Base-by-base conservation (phyloP, 2,113 vertebrate genomes). In the Axis porcinus region DNA sequence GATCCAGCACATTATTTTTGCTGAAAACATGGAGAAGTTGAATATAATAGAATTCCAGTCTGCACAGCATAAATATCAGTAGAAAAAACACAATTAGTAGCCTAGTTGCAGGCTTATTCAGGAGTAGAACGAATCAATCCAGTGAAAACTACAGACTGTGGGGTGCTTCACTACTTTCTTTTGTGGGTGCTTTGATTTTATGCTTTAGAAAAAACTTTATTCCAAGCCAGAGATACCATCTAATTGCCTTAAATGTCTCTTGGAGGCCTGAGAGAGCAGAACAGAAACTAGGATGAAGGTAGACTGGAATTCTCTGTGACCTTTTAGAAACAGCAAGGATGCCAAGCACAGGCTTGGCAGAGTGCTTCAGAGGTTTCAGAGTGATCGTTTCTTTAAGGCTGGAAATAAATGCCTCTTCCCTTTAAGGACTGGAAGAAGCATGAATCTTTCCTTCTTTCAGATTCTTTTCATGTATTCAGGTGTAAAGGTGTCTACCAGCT, bases 11-110 rank as follows among this genome's bases (percentile, higher is more conserved):
- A 91, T 64, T 86, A 70, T 40, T 52, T 40, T 33, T 95, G n/a
- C 5, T 97, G 52, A 94, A 95, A 92, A 60, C 55, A 88, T 70
- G 50, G 13, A 94, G 12, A 30, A 62, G 19, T 76, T 97, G 62
- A 81, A 91, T 84, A 23, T 70, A 74, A 70, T 47, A 10, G 92
- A 79, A 95, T 70, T 93, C 33, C 86, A 97, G 11, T 64, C 43
- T n/a, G 47, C 33, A 45, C 21, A 94, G 6, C 23, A 58, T 76
- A 85, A 12, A 94, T 25, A 91, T 0, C 74, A 90, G 76, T 3
- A 86, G 70, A 30, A 88, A n/a, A 94, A 81, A 36, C 0, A 54
- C 7, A 82, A 82, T 50, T 52, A 52, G 86, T 25, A 70, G 40
- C 76, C 10, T 5, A 30, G 67, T 36, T 64, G 6, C 50, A 98